Percentiles rank a stretch among this genome's conserved stretches.
phyloP scores from a whole-genome alignment of 2,888 invertebrate species.

The Napeogenes inachia region DNA sequence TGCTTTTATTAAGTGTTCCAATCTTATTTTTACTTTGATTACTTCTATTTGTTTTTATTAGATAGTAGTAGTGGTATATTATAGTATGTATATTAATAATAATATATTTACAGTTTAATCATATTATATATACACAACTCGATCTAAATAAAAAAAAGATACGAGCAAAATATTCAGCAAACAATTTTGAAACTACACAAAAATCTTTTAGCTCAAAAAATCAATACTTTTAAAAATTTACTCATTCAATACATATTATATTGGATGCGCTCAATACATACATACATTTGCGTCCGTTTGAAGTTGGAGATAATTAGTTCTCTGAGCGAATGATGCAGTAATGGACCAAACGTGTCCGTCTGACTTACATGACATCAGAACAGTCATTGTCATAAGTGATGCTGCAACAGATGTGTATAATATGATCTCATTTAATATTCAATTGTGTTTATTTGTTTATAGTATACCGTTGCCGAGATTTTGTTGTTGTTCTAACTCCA shows the following conservation, averaged over 20 bases:
- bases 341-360: constrained; percentile 45
- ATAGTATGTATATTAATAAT: too few species aligned
- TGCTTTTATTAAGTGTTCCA: constrained; percentile 29
- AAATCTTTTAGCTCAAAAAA: too few species aligned
- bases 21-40: constrained; percentile 10
- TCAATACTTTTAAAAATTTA: background rate
- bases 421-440: constrained; percentile 8
- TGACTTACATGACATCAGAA: constrained; percentile 14
- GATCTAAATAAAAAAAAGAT: too few species aligned
- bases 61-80: too few species aligned
- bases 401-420: background rate
- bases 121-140: too few species aligned
- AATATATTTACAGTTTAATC: too few species aligned
- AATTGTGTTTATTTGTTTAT: background rate
- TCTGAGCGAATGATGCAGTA: constrained; percentile 43
- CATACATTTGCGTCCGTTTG: constrained; percentile 3
- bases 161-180: too few species aligned
- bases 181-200: too few species aligned
- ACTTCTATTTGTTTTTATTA: background rate
- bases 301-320: constrained; percentile 43
- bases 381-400: constrained; percentile 9
- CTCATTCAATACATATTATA: background rate
- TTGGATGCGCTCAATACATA: constrained; percentile 1
- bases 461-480: too few species aligned
- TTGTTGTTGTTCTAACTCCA: too few species aligned